phyloP scores from a whole-genome alignment of 2,113 vertebrate genomes.

The Mellivora capensis region DNA sequence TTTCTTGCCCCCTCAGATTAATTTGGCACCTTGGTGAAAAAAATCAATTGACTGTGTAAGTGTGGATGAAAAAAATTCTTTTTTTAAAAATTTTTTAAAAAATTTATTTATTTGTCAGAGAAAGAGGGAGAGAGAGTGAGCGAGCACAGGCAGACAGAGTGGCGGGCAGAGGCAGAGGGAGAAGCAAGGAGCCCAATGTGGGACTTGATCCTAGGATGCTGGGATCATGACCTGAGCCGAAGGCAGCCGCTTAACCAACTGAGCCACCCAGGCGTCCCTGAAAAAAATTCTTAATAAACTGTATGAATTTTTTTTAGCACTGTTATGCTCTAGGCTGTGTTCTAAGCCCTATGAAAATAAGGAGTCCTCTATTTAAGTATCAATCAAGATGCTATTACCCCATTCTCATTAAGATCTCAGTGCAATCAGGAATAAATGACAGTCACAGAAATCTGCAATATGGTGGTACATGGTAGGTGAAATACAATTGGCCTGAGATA shows the following conservation, averaged over 20 bases:
- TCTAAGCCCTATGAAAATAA: background rate
- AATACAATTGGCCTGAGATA: background rate
- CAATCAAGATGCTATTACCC: background rate
- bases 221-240: too few species aligned
- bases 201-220: too few species aligned
- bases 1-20: background rate
- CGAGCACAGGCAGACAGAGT: too few species aligned
- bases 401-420: background rate
- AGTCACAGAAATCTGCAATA: background rate
- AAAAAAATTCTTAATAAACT: background rate
- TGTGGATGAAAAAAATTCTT: background rate
- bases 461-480: background rate
- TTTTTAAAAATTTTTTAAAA: too few species aligned
- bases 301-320: background rate
- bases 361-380: background rate
- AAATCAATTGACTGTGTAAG: background rate
- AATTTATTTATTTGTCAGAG: too few species aligned
- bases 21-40: background rate
- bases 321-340: background rate
- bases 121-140: too few species aligned
- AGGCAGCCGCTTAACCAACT: too few species aligned
- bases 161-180: too few species aligned
- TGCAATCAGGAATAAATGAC: background rate
- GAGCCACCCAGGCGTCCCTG: too few species aligned
- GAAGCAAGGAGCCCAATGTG: too few species aligned